Percentiles rank a stretch among this genome's conserved stretches.
Conservation (phyloP, 2,113 vertebrate species). For the Miniopterus natalensis region DNA sequence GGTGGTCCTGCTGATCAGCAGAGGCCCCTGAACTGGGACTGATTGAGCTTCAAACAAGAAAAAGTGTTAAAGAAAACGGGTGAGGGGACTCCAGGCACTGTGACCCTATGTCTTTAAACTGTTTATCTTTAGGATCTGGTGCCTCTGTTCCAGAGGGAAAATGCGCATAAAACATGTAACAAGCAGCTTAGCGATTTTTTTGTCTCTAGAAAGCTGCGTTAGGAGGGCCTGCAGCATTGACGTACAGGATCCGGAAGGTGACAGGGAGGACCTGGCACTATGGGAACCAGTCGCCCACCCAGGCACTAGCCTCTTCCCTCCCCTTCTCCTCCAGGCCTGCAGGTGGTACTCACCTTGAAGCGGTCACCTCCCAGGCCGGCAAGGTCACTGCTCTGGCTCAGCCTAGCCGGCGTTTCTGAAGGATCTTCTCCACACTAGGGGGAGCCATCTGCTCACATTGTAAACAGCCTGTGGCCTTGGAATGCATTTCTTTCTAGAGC, state of each 20-base stretch:
- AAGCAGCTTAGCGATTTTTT: not conserved
- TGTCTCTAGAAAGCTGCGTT: not conserved
- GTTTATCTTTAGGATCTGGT: not conserved
- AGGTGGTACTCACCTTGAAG: not conserved
- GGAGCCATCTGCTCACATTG: not conserved
- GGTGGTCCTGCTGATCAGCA: not conserved
- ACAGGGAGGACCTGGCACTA: not conserved
- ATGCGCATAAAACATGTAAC: not conserved
- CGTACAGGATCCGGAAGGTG: not conserved
- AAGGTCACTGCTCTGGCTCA: conserved; percentile 13
- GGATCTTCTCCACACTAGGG: not conserved
- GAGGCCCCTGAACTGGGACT: not conserved
- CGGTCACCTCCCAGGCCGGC: rapidly evolving
- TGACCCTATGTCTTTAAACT: not conserved
- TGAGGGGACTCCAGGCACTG: not conserved
- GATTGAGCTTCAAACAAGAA: not conserved
- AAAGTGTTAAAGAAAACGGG: not conserved
- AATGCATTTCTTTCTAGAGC: conserved; percentile 57
- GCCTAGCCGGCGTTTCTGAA: not conserved
- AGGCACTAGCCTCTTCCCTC: not conserved
- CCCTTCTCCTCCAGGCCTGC: not conserved
- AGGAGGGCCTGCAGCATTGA: not conserved
- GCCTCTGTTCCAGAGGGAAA: not conserved
- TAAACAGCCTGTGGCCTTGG: not conserved
- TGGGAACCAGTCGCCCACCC: rapidly evolving